These are phyloP conservation scores for Parus major DNA, from an alignment of 2,113 vertebrate species.

Conservation along the genomic window DNA sequence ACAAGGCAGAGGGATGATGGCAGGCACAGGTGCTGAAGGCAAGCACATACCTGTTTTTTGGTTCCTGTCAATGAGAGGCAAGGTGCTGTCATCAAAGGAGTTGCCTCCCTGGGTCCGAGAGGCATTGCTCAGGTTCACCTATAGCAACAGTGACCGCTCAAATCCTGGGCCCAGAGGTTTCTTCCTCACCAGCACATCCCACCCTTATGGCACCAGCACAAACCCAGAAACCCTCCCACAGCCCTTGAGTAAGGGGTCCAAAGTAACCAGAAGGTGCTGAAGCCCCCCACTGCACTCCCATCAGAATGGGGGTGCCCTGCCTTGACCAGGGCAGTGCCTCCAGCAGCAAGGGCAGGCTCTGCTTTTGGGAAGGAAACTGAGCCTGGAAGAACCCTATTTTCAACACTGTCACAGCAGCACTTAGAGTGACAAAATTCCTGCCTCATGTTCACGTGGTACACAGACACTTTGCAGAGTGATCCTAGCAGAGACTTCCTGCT, in stretches of 20 bases:
- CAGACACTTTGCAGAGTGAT: accelerated
- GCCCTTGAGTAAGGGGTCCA: neutral
- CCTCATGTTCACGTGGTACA: neutral
- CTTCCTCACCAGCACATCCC: neutral
- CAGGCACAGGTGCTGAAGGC: neutral
- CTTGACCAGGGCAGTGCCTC: neutral
- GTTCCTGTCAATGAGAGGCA: slow-evolving; percentile 88
- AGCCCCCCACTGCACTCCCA: neutral
- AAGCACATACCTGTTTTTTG: slow-evolving; percentile 78
- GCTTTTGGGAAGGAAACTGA: neutral
- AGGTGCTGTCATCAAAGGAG: slow-evolving; percentile 90
- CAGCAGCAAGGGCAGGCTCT: neutral
- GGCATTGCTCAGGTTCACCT: slow-evolving; percentile 82
- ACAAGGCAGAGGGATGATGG: neutral
- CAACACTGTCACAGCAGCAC: neutral
- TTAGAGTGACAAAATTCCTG: neutral
- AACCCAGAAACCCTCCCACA: neutral
- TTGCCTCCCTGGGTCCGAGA: slow-evolving; percentile 81
- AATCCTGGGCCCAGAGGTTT: neutral
- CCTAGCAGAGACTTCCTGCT: neutral
- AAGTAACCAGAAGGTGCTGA: neutral
- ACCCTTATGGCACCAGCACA: neutral
- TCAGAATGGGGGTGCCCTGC: accelerated
- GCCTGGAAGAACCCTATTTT: neutral
- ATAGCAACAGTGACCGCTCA: neutral